These are phyloP conservation scores for Drosophila merina DNA, from an alignment of 2,888 invertebrate species.

Conservation along the genomic window DNA sequence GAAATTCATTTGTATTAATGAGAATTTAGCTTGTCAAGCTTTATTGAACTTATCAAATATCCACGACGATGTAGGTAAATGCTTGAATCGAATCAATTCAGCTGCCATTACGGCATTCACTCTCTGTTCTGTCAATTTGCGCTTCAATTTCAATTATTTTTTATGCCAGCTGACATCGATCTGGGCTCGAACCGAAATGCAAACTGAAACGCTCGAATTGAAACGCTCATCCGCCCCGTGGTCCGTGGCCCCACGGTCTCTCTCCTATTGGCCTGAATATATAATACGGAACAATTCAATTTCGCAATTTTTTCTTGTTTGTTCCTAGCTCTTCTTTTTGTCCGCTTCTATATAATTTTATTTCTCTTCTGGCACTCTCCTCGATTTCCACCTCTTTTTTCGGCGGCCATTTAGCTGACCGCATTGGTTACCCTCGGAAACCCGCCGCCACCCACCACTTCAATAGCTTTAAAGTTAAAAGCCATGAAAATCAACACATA, in stretches of 20 bases:
- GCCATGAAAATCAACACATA: slow-evolving; percentile 57
- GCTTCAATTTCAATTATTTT: slow-evolving; percentile 49
- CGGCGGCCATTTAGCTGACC: slow-evolving; percentile 63
- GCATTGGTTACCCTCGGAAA: slow-evolving; percentile 30
- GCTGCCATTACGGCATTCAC: slow-evolving; percentile 32
- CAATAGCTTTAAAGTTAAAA: slow-evolving; percentile 55
- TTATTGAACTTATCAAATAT: slow-evolving; percentile 33
- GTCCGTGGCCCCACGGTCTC: background rate
- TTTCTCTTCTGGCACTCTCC: slow-evolving; percentile 23
- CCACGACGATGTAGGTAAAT: background rate
- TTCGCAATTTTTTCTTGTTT: slow-evolving; percentile 34
- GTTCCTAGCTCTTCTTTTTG: slow-evolving; percentile 24
- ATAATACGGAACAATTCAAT: slow-evolving; percentile 42
- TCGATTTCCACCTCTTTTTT: slow-evolving; percentile 38
- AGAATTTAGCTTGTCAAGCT: background rate
- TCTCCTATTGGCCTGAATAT: slow-evolving; percentile 22
- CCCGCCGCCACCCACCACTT: slow-evolving; percentile 5
- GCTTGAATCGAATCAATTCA: slow-evolving; percentile 14
- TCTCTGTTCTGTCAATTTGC: slow-evolving; percentile 42
- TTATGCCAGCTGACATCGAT: slow-evolving; percentile 35
- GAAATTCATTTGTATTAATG: background rate
- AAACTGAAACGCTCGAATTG: slow-evolving; percentile 6
- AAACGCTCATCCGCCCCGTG: background rate
- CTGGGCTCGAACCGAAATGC: slow-evolving; percentile 5
- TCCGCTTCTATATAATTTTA: slow-evolving; percentile 53